Conservation (phyloP, 1,140 invertebrate genomes). For the Antheraea mylitta region DNA sequence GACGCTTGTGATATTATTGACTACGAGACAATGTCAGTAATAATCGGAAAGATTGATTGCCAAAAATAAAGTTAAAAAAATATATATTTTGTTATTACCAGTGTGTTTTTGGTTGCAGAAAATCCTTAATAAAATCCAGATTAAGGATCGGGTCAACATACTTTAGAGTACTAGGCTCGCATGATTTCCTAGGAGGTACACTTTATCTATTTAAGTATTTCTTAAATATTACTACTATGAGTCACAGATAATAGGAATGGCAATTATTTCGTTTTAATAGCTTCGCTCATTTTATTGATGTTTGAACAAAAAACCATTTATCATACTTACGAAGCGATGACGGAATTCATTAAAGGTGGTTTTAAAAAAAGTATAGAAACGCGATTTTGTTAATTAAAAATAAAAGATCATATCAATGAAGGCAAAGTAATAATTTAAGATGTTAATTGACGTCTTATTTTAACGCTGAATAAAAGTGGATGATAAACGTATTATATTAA, state of each 20-base stretch:
- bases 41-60: too few species aligned
- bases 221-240: neutral
- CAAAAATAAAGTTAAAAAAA: too few species aligned
- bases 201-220: neutral
- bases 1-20: too few species aligned
- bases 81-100: too few species aligned
- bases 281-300: slow-evolving; percentile 5
- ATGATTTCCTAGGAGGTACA: neutral
- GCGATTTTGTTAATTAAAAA: slow-evolving; percentile 5
- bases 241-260: neutral
- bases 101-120: too few species aligned
- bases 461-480: slow-evolving; percentile 5
- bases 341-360: neutral
- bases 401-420: slow-evolving; percentile 10
- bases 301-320: neutral
- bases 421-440: slow-evolving; percentile 15
- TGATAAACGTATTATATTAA: slow-evolving; percentile 8
- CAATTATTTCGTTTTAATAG: slow-evolving; percentile 11
- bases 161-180: slow-evolving; percentile 11
- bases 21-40: too few species aligned
- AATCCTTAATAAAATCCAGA: neutral
- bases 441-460: slow-evolving; percentile 15
- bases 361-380: neutral
- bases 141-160: slow-evolving; percentile 8
- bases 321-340: neutral